phyloP scores from a whole-genome alignment of 2,113 vertebrate species.

The Phalacrocorax aristotelis region DNA sequence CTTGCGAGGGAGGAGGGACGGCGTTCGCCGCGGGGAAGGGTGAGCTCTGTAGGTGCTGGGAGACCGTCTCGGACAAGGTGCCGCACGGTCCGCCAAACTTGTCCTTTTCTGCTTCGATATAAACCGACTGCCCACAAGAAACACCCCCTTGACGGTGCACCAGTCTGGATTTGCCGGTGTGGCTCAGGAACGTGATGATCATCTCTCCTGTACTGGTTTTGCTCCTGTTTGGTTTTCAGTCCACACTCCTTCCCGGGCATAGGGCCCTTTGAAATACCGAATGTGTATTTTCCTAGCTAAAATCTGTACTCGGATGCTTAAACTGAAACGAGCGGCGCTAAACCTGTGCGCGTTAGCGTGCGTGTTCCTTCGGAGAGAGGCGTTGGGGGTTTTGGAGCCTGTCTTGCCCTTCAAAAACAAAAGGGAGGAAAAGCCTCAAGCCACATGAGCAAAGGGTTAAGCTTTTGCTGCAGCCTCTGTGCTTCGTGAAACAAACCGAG shows the following conservation, averaged over 20 bases:
- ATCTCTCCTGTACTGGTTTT: not conserved
- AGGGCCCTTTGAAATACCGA: not conserved
- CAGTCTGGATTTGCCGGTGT: not conserved
- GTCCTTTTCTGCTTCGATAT: not conserved
- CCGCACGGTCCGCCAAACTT: accelerated
- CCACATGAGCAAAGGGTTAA: not conserved
- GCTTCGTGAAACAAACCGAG: not conserved
- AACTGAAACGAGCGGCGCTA: not conserved
- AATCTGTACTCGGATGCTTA: not conserved
- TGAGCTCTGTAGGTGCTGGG: accelerated
- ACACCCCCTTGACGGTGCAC: not conserved
- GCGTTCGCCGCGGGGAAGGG: not conserved
- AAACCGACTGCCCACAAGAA: not conserved
- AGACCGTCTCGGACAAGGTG: not conserved
- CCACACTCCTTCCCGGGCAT: not conserved
- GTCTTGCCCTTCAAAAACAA: not conserved
- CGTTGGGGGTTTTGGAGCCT: accelerated
- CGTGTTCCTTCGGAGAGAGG: not conserved
- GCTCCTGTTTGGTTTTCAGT: not conserved
- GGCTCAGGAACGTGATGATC: not conserved
- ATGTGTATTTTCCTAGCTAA: not conserved
- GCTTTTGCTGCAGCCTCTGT: not conserved
- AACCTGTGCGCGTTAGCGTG: not conserved
- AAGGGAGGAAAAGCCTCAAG: not conserved
- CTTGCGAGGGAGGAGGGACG: not conserved